These are phyloP conservation scores for Syngnathoides biaculeatus DNA, from an alignment of 2,113 vertebrate genomes.

Conservation along the genomic window DNA sequence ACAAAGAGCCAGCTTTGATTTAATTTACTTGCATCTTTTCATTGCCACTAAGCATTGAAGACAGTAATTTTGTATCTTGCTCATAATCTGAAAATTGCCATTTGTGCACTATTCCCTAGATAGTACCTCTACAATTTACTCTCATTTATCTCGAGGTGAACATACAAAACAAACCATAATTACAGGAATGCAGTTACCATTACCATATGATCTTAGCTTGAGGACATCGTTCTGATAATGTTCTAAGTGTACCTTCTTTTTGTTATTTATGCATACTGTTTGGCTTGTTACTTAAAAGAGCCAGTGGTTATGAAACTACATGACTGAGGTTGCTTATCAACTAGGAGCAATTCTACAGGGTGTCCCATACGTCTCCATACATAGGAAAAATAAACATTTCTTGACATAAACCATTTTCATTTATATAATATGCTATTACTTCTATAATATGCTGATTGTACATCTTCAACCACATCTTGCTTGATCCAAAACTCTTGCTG, in stretches of 20 bases:
- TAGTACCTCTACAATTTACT: slow-evolving; percentile 67
- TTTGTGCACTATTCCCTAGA: slow-evolving; percentile 70
- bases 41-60: slow-evolving; percentile 77
- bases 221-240: slow-evolving; percentile 58
- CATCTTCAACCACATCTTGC: no score
- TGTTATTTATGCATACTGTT: no score
- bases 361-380: no score
- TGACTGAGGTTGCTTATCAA: slow-evolving; percentile 18
- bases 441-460: no score
- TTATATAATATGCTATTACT: no score
- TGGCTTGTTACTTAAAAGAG: slow-evolving; percentile 12
- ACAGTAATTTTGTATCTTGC: slow-evolving; percentile 75
- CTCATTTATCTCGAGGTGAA: slow-evolving; percentile 72
- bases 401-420: no score
- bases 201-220: slow-evolving; percentile 54
- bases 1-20: slow-evolving; percentile 77
- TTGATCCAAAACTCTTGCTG: no score
- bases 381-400: no score
- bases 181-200: slow-evolving; percentile 60
- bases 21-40: slow-evolving; percentile 83
- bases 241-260: slow-evolving; percentile 28
- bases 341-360: not conserved
- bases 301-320: slow-evolving; percentile 30
- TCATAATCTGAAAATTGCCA: slow-evolving; percentile 78
- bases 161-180: slow-evolving; percentile 61